Percentiles rank a stretch among this genome's conserved stretches.
phyloP scores from a whole-genome alignment of 2,797 vertebrate species.

The Gymnoscopelus braueri region DNA sequence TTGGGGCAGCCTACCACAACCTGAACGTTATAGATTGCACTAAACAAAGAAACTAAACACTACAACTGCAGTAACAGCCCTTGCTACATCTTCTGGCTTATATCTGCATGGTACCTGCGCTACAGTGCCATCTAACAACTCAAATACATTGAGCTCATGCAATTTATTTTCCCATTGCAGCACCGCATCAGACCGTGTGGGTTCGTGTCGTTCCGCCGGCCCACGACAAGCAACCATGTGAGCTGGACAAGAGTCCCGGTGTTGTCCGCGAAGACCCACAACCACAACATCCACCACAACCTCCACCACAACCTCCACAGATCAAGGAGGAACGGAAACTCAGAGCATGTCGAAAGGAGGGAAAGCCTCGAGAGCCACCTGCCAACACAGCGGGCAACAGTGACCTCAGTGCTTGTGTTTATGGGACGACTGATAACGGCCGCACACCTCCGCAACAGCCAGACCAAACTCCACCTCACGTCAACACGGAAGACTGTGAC shows the following conservation, averaged over 20 bases:
- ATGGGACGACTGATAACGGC: not conserved
- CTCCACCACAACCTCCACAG: not conserved
- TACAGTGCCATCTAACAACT: not conserved
- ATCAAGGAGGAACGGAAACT: constrained; percentile 15
- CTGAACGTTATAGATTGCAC: too few species aligned
- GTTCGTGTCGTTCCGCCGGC: not conserved
- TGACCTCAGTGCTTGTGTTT: not conserved
- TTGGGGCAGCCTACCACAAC: too few species aligned
- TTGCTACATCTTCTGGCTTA: not conserved
- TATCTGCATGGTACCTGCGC: not conserved
- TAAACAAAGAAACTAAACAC: too few species aligned
- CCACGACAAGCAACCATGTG: not conserved
- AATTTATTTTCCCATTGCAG: not conserved
- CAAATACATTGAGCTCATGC: not conserved
- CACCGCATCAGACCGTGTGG: constrained; percentile 2
- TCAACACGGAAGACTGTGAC: not conserved
- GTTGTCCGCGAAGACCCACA: not conserved
- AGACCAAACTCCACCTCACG: not conserved
- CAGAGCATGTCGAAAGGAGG: constrained; percentile 1
- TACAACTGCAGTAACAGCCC: not conserved
- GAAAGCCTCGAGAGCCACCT: not conserved
- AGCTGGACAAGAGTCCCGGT: not conserved
- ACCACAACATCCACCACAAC: not conserved
- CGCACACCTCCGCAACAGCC: not conserved
- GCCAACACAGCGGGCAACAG: not conserved